Evolutionary conservation across 1,140 invertebrate species (phyloP).

Genomic region (Drosophila nebulosa): DNA sequence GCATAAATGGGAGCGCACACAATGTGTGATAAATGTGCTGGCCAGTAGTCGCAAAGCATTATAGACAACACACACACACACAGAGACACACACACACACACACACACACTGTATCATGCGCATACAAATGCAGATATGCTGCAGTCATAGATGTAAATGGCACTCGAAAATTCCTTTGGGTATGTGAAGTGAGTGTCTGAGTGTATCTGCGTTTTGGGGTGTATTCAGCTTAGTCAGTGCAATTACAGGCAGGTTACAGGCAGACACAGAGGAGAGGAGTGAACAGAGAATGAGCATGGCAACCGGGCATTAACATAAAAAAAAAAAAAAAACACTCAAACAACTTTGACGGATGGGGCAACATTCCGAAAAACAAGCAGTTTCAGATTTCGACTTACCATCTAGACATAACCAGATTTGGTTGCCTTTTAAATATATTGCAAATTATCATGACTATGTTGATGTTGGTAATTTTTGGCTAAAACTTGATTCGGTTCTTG

Average conservation of each 20-base stretch:
- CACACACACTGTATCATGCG: not conserved
- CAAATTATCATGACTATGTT: not conserved
- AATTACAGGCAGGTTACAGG: slow-evolving; percentile 39
- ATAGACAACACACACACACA: slow-evolving; percentile 22
- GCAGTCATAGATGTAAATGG: slow-evolving; percentile 71
- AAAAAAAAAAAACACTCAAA: slow-evolving; percentile 72
- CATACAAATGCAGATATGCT: slow-evolving; percentile 6
- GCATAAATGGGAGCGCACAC: slow-evolving; percentile 53
- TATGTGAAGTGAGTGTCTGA: slow-evolving; percentile 2
- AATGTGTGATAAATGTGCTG: slow-evolving; percentile 70
- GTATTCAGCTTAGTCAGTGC: slow-evolving; percentile 37
- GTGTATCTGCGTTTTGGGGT: slow-evolving; percentile 7
- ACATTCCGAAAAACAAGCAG: slow-evolving; percentile 50
- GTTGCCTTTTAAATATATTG: not conserved
- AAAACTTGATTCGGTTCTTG: too few species aligned
- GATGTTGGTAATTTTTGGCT: too few species aligned
- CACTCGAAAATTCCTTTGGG: slow-evolving; percentile 50
- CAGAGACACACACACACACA: not conserved
- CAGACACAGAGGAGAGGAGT: not conserved
- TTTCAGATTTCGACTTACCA: slow-evolving; percentile 21
- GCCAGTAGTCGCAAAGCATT: slow-evolving; percentile 52
- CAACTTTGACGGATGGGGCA: slow-evolving; percentile 70
- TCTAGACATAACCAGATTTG: too few species aligned
- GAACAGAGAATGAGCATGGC: slow-evolving; percentile 2
- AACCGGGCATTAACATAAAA: slow-evolving; percentile 63